Percentiles rank a stretch among this genome's conserved stretches.
These are phyloP conservation scores for Hemicordylus capensis DNA, from an alignment of 2,113 vertebrate genomes.

Conservation along the genomic window DNA sequence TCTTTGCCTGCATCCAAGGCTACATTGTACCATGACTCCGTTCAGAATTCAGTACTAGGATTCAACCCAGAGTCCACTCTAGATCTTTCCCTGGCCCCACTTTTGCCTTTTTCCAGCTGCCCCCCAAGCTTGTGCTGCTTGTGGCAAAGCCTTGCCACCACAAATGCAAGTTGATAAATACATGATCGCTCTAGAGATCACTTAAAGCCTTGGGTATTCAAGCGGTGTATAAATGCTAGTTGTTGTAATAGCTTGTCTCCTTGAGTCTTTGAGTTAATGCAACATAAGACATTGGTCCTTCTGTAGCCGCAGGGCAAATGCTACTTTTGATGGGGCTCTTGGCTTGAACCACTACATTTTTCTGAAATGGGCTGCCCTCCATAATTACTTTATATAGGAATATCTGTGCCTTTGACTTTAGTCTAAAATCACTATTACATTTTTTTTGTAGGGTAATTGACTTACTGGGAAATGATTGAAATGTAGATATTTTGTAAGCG, in stretches of 20 bases:
- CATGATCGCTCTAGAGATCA: no score
- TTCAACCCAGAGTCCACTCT: background rate
- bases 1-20: no score
- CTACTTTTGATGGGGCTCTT: background rate
- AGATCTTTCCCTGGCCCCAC: no score
- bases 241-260: no score
- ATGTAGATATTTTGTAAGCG: constrained; percentile 4
- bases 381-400: background rate
- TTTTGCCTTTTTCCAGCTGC: no score
- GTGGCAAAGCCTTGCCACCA: no score
- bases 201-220: no score
- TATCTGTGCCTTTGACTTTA: background rate
- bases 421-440: background rate
- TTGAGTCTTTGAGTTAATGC: background rate
- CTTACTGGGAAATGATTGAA: constrained; percentile 13
- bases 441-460: background rate
- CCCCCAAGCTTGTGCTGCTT: no score
- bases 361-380: background rate
- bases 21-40: no score
- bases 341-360: background rate
- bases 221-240: no score
- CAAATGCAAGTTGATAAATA: no score
- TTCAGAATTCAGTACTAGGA: background rate
- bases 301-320: background rate
- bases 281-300: background rate